Base-by-base conservation (phyloP, 2,113 vertebrate genomes). In the Nothocercus julius region DNA sequence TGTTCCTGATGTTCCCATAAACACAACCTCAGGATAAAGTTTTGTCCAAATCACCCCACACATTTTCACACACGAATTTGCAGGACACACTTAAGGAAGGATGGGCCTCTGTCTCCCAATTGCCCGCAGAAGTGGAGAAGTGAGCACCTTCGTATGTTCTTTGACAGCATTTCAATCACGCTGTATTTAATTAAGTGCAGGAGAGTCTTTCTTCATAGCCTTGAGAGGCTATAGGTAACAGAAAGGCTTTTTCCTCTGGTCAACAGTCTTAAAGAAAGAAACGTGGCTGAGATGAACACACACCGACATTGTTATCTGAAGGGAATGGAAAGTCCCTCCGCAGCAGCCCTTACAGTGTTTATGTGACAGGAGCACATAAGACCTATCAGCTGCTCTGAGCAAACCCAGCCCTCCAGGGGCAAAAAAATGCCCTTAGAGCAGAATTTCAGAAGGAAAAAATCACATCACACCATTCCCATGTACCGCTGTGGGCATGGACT, bases 1-100 rank as follows among this genome's bases (percentile, higher is more conserved):
- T 85, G 93, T 83, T 92, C 25, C 4, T 92, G 93, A 97, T 59
- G 75, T 68, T 87, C 72, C 79, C 40, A 9, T 92, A 96, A 95
- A 95, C 95, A 95, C 0, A 0, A 21, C 82, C 70, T 59, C 51
- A 77, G 56, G 2, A 38, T 14, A 10, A 82, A 76, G 66, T 47
- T 94, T 77, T 74, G 36, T 87, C 36, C 74, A 25, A 18, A 74
- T 89, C 95, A 87, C 89, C 49, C 19, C 25, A 77, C 93, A 80
- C 84, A 0, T 93, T 74, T 79, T 87, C 85, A 22, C 54, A 56
- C 28, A 3, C 5, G 3, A 44, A 69, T 69, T 28, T 34, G 24
- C 84, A 84, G 44, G 14, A 2, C 6, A 58, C 74, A 15, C 34
- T 18, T 8, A 21, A 0, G 4, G 82, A 79, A 74, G 82, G 62